Evolutionary conservation across 30 jellyfish, hydroid and myxozoan genomes (phyloP).

Genomic region (Hydra vulgaris): DNA sequence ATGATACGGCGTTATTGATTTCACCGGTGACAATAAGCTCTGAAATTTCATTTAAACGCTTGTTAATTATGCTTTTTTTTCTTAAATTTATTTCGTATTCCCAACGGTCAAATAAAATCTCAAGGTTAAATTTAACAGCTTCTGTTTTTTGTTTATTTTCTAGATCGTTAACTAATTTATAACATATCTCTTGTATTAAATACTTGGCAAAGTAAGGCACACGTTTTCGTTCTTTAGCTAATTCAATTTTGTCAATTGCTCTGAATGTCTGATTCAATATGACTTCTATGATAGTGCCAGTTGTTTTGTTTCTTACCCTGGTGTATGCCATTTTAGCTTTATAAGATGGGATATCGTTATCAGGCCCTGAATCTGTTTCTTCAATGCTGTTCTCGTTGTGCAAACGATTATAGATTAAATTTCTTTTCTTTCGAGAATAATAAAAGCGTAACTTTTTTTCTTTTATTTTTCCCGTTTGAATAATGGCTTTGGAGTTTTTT

Average conservation of each 20-base stretch:
- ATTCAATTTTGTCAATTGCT: slow-evolving; percentile 12
- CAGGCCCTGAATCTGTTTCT: slow-evolving; percentile 6
- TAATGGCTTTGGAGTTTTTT: background rate
- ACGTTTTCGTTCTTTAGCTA: slow-evolving; percentile 17
- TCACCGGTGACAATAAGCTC: slow-evolving; percentile 17
- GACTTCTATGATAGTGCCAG: slow-evolving; percentile 1
- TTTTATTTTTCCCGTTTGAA: background rate
- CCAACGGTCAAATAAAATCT: slow-evolving; percentile 26
- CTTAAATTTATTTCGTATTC: slow-evolving; percentile 8
- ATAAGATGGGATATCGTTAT: slow-evolving; percentile 27
- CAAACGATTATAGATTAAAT: background rate
- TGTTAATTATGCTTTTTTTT: slow-evolving; percentile 9
- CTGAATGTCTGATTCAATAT: slow-evolving; percentile 6
- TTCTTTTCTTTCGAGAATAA: slow-evolving; percentile 8
- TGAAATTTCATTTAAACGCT: slow-evolving; percentile 8
- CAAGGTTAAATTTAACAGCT: slow-evolving; percentile 20
- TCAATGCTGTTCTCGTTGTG: background rate
- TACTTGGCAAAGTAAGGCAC: background rate
- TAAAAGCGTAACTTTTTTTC: background rate
- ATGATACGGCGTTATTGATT: background rate
- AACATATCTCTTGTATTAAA: slow-evolving; percentile 1
- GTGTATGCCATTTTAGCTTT: slow-evolving; percentile 4
- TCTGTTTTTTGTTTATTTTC: slow-evolving; percentile 25
- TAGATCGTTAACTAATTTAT: slow-evolving; percentile 5
- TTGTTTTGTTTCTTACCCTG: slow-evolving; percentile 8